phyloP scores from a whole-genome alignment of 2,113 vertebrate genomes.

The Mustela lutreola region DNA sequence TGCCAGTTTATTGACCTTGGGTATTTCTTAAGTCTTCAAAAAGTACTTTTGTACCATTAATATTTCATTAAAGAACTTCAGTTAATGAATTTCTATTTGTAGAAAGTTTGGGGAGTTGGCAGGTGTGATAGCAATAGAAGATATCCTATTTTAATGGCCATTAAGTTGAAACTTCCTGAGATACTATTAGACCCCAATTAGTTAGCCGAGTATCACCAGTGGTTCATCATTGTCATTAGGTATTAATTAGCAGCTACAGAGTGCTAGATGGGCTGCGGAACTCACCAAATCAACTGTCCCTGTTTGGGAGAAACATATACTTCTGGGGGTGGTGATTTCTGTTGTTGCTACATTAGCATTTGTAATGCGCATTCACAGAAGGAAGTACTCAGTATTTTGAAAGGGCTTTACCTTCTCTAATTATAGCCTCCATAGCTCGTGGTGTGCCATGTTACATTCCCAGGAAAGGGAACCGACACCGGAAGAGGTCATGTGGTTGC shows the following conservation, averaged over 20 bases:
- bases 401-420: conserved; percentile 26
- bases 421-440: neutral
- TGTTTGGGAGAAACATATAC: neutral
- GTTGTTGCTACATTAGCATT: conserved; percentile 36
- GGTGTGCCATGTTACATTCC: neutral
- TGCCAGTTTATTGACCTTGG: neutral
- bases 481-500: neutral
- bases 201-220: conserved; percentile 59
- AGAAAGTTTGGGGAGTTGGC: conserved; percentile 75
- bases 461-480: neutral
- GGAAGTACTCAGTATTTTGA: conserved; percentile 30
- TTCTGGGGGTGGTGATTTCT: conserved; percentile 57
- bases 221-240: conserved; percentile 75
- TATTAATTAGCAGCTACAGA: conserved; percentile 76
- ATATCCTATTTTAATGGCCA: conserved; percentile 69
- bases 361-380: conserved; percentile 37
- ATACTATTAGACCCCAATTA: conserved; percentile 67
- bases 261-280: conserved; percentile 52
- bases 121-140: conserved; percentile 71
- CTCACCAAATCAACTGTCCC: conserved; percentile 50
- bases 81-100: conserved; percentile 74
- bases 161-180: conserved; percentile 76
- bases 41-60: conserved; percentile 49
- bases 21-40: conserved; percentile 52
- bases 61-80: conserved; percentile 70